Conservation (phyloP, 2,797 vertebrate species). For the Mycteria americana region DNA sequence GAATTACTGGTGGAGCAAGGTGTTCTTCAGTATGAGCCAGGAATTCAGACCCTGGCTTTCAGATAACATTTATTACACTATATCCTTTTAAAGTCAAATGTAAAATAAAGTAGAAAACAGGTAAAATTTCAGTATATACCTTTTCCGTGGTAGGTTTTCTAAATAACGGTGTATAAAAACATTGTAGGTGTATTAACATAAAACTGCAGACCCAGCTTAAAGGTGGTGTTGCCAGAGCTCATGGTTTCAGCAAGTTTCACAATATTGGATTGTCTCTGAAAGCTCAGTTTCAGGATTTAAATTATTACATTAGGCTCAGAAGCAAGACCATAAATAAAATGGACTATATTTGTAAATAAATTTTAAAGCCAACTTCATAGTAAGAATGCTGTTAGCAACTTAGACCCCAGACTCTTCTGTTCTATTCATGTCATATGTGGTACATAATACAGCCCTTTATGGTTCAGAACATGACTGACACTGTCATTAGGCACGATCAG, state of each 20-base stretch:
- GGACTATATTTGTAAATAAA: not conserved
- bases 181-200: not conserved
- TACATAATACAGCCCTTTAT: not conserved
- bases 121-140: not conserved
- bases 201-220: not conserved
- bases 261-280: not conserved
- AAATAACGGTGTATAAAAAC: not conserved
- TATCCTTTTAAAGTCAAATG: not conserved
- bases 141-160: not conserved
- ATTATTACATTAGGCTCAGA: not conserved
- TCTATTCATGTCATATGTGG: not conserved
- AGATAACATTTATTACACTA: not conserved
- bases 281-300: not conserved
- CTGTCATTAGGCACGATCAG: not conserved
- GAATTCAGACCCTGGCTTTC: not conserved
- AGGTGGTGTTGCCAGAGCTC: not conserved
- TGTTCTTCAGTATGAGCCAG: not conserved
- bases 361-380: not conserved
- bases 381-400: not conserved
- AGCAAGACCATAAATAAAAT: not conserved
- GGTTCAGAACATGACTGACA: not conserved
- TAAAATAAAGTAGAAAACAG: not conserved
- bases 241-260: not conserved
- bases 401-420: not conserved
- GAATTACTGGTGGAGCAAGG: not conserved